Evolutionary conservation across 2,797 vertebrate species (phyloP).

Genomic region (Lemur catta): DNA sequence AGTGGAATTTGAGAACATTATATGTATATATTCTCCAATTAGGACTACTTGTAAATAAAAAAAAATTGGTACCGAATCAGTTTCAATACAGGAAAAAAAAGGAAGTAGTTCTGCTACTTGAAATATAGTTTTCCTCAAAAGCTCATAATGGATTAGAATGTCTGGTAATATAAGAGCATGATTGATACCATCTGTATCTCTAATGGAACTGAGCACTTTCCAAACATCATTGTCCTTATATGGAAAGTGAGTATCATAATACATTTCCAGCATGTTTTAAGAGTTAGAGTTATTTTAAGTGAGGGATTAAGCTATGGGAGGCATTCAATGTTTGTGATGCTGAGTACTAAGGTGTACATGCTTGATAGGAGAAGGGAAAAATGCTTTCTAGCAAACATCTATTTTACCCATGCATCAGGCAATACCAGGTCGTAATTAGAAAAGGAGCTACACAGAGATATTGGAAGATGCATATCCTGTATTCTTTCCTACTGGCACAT

Average conservation of each 20-base stretch:
- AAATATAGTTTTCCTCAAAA: background rate
- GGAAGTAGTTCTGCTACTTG: background rate
- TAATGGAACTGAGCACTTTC: background rate
- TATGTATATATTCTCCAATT: background rate
- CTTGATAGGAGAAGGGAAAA: background rate
- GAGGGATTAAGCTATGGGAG: background rate
- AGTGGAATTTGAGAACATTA: background rate
- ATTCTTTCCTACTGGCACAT: background rate
- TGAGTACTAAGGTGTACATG: background rate
- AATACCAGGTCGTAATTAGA: background rate
- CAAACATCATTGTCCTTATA: background rate
- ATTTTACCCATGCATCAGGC: background rate
- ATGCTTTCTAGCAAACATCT: background rate
- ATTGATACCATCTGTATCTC: background rate
- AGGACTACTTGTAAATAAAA: background rate
- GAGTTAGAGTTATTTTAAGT: background rate
- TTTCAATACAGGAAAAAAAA: background rate
- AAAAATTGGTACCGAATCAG: background rate
- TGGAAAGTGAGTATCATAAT: background rate
- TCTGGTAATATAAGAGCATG: background rate
- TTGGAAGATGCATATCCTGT: background rate
- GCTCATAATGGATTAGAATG: background rate
- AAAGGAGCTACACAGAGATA: background rate
- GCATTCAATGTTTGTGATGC: background rate
- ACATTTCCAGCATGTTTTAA: background rate